Evolutionary conservation across 2,888 invertebrate species (phyloP).

Genomic region (Nemoura dubitans): DNA sequence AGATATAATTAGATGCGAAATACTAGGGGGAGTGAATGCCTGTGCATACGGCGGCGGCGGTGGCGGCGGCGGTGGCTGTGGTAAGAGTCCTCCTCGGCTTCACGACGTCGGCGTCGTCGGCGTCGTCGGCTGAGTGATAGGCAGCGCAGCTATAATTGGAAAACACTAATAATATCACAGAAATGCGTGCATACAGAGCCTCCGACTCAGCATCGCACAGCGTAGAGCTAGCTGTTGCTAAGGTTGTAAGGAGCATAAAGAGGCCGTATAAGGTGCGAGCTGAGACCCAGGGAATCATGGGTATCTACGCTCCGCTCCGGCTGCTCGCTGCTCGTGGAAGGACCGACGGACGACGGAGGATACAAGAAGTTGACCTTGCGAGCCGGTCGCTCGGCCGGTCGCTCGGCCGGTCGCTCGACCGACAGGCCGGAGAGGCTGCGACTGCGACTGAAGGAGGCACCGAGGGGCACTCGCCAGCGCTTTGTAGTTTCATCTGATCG

Average conservation of each 20-base stretch:
- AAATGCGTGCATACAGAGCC: not conserved
- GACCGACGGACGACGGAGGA: too few relatives aligned
- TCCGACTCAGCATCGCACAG: too few relatives aligned
- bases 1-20: slow-evolving; percentile 12
- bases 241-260: not conserved
- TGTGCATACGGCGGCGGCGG: not conserved
- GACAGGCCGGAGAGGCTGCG: not conserved
- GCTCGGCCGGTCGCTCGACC: too few relatives aligned
- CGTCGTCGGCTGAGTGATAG: not conserved
- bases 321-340: too few relatives aligned
- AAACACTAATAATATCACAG: slow-evolving; percentile 12
- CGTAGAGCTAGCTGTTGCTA: not conserved
- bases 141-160: not conserved
- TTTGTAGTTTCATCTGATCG: not conserved
- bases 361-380: slow-evolving; percentile 12
- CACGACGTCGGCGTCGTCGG: not conserved
- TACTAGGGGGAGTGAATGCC: not conserved
- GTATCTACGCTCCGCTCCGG: not conserved
- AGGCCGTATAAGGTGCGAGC: slow-evolving; percentile 4
- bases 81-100: not conserved
- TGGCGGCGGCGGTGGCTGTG: not conserved
- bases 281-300: not conserved
- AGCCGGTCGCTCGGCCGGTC: not conserved
- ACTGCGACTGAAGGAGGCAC: not conserved
- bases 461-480: not conserved